phyloP scores from a whole-genome alignment of 2,888 invertebrate genomes.

The Scotopteryx bipunctaria region DNA sequence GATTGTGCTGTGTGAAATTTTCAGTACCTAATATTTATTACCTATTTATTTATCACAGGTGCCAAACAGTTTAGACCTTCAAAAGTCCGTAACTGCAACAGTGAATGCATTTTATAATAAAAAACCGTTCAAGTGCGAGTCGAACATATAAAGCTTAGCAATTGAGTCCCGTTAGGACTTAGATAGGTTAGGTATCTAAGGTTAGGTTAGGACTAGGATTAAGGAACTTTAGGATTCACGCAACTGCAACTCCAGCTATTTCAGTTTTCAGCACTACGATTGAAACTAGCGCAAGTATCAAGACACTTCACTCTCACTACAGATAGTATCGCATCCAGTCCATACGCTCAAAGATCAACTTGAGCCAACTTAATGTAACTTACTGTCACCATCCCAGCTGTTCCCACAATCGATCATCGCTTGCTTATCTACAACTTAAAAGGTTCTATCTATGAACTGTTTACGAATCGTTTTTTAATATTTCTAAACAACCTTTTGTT shows the following conservation, averaged over 20 bases:
- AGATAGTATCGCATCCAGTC: constrained; percentile 66
- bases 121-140: no score
- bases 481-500: constrained; percentile 45
- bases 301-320: constrained; percentile 37
- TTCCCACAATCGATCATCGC: constrained; percentile 81
- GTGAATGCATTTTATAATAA: no score
- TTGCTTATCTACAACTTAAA: constrained; percentile 73
- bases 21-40: no score
- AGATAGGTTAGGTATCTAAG: no score
- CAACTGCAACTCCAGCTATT: no score
- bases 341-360: constrained; percentile 70
- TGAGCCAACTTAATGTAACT: constrained; percentile 69
- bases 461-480: constrained; percentile 59
- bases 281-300: constrained; percentile 52
- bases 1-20: no score
- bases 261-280: background rate
- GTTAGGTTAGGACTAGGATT: no score
- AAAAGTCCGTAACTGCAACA: no score
- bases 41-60: background rate
- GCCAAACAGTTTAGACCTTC: no score
- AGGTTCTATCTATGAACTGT: constrained; percentile 73
- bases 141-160: no score
- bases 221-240: no score
- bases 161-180: no score
- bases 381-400: constrained; percentile 72